Percentiles rank a stretch among this genome's conserved stretches.
phyloP scores from a whole-genome alignment of 1,140 invertebrate species.

The Solenopsis fugax region DNA sequence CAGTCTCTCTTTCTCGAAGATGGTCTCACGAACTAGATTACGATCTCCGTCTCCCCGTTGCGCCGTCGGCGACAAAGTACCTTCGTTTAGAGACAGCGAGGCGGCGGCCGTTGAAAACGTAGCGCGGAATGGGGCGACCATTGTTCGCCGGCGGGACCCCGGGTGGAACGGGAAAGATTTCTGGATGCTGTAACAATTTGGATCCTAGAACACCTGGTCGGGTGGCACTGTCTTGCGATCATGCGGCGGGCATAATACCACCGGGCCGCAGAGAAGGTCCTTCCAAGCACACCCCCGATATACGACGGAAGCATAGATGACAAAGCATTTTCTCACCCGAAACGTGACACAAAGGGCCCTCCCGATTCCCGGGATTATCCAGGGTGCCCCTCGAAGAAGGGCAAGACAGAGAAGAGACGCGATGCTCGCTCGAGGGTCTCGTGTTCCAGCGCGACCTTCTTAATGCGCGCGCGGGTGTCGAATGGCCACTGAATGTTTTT shows the following conservation, averaged over 20 bases:
- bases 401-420: conserved; percentile 44
- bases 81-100: conserved; percentile 68
- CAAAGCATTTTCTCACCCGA: conserved; percentile 80
- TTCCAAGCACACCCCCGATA: conserved; percentile 81
- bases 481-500: conserved; percentile 56
- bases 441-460: conserved; percentile 39
- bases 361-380: conserved; percentile 79
- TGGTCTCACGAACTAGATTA: conserved; percentile 71
- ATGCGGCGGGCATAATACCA: conserved; percentile 74
- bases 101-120: conserved; percentile 53
- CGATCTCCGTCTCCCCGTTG: conserved; percentile 63
- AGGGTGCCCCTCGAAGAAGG: conserved; percentile 44
- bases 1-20: conserved; percentile 61
- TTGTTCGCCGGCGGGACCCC: conserved; percentile 77
- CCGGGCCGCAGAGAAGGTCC: conserved; percentile 33
- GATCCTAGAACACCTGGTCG: conserved; percentile 82
- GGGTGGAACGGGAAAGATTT: conserved; percentile 75
- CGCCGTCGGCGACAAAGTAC: conserved; percentile 72
- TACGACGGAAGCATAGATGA: conserved; percentile 83
- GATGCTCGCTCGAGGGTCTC: conserved; percentile 43
- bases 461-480: conserved; percentile 45
- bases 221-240: conserved; percentile 73
- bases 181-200: conserved; percentile 82
- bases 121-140: conserved; percentile 64
- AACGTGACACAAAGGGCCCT: conserved; percentile 75